These are phyloP conservation scores for Nephrotoma guestfalica DNA, from an alignment of 2,888 invertebrate species.

Conservation along the genomic window DNA sequence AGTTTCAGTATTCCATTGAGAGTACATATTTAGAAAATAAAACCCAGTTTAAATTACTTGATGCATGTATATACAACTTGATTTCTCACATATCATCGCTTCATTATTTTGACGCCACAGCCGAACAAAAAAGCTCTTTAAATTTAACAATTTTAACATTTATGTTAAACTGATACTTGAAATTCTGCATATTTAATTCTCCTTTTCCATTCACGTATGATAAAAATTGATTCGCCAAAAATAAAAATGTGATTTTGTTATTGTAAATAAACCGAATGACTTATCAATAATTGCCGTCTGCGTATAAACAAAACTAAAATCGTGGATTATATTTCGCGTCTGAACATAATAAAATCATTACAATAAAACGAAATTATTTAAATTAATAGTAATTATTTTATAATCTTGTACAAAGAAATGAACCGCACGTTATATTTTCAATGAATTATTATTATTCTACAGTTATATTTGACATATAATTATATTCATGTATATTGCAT, in stretches of 20 bases:
- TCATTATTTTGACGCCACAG: background rate
- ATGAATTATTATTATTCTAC: background rate
- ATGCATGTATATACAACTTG: too few species aligned
- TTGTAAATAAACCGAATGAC: background rate
- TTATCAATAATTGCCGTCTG: background rate
- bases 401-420: background rate
- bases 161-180: background rate
- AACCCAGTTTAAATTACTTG: too few species aligned
- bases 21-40: too few species aligned
- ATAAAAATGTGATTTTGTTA: background rate
- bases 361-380: background rate
- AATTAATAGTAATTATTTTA: background rate
- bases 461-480: background rate
- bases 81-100: too few species aligned
- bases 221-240: background rate
- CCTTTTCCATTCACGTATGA: background rate
- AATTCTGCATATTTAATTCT: background rate
- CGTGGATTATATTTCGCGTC: background rate
- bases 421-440: background rate
- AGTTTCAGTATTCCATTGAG: too few species aligned
- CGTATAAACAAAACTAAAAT: background rate
- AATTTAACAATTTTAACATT: background rate
- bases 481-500: too few species aligned
- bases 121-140: background rate
- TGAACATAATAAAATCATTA: background rate